phyloP scores from a whole-genome alignment of 2,797 vertebrate species.

The Ctenopoma kingsleyae region DNA sequence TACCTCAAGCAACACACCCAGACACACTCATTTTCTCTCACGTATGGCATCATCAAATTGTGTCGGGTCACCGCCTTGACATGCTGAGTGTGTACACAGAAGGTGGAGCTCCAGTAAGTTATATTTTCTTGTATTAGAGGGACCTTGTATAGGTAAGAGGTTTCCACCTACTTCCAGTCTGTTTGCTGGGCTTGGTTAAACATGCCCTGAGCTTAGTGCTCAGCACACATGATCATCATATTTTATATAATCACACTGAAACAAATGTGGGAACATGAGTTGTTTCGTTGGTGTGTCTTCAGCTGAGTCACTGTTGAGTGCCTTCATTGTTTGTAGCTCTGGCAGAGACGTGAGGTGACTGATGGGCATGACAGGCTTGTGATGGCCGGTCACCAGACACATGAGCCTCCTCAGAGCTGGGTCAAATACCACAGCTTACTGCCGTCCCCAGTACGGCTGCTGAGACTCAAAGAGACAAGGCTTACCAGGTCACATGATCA shows the following conservation, averaged over 20 bases:
- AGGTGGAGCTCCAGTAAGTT: not conserved
- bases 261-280: not conserved
- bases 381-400: constrained; percentile 32
- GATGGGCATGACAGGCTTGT: constrained; percentile 29
- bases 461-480: constrained; percentile 10
- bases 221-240: too few relatives aligned
- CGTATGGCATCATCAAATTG: constrained; percentile 5
- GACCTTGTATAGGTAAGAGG: too few relatives aligned
- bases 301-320: constrained; percentile 37
- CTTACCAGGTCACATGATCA: not conserved
- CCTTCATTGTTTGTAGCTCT: constrained; percentile 5
- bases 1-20: constrained; percentile 18
- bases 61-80: not conserved
- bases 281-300: not conserved
- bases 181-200: too few relatives aligned
- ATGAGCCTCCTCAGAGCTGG: constrained; percentile 15
- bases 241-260: not conserved
- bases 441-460: not conserved
- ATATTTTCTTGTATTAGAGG: not conserved
- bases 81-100: not conserved
- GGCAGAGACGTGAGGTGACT: constrained; percentile 2
- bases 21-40: not conserved
- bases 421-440: constrained; percentile 26
- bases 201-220: too few relatives aligned
- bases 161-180: too few relatives aligned